Evolutionary conservation across 2,113 vertebrate species (phyloP).

Genomic region (Malaclemys terrapin): DNA sequence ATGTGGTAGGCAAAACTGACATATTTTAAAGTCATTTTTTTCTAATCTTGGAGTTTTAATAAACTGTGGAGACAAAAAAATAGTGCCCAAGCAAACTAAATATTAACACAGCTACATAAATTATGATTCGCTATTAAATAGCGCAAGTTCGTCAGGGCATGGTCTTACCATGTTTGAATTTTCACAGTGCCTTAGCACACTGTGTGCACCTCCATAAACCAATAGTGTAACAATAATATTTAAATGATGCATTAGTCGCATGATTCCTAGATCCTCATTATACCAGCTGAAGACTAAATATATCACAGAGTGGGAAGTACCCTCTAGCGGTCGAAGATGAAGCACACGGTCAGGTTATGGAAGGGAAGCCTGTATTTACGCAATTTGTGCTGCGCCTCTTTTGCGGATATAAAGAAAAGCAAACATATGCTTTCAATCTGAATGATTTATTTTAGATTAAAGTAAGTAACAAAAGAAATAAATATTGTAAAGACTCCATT

Average conservation of each 20-base stretch:
- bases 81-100: background rate
- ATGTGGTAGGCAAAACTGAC: slow-evolving; percentile 24
- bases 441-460: background rate
- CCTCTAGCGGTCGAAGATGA: fast-evolving
- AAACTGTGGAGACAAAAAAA: slow-evolving; percentile 11
- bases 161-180: fast-evolving
- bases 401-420: background rate
- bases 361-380: background rate
- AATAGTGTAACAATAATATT: background rate
- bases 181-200: background rate
- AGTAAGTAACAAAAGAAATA: background rate
- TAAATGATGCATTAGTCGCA: background rate
- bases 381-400: background rate
- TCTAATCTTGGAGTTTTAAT: slow-evolving; percentile 16
- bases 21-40: slow-evolving; percentile 19
- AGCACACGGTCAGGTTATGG: fast-evolving
- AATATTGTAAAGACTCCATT: background rate
- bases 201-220: background rate
- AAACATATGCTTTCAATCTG: background rate
- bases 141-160: background rate
- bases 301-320: background rate
- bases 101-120: background rate
- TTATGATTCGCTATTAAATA: background rate
- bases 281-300: background rate
- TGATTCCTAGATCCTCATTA: background rate